Base-by-base conservation (phyloP, 2,113 vertebrate genomes). In the Protobothrops mucrosquamatus region DNA sequence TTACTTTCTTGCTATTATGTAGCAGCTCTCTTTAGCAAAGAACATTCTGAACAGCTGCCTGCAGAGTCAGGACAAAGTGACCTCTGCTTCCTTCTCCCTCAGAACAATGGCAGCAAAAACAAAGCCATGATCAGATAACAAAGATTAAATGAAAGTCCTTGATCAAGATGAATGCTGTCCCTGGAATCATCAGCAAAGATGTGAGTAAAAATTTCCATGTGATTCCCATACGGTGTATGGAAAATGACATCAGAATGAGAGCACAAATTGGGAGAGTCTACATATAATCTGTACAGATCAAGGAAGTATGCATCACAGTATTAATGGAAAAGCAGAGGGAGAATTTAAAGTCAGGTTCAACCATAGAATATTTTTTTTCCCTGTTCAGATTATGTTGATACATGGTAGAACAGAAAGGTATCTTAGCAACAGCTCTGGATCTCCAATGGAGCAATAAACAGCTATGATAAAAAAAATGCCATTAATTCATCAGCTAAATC, bases 201-300 rank as follows among this genome's bases (percentile, higher is more conserved):
- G 92, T 51, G 74, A 93, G 95, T 97, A 92, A 96, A 95, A 91
- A 97, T 97, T 98, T 97, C 97, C 97, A 94, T n/a, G 90, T 92
- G 89, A 14, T 81, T 95, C 89, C 97, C 95, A 96, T 89, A 95
- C 92, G 3, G 97, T 97, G 96, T 96, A 94, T 91, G 96, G 96
- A 94, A 96, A 93, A 54, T 97, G 96, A 97, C 91, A 87, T 96
- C 92, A 95, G n/a, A 52, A 87, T 11, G 9, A 39, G n/a, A 22
- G n/a, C 2, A 14, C 15, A 34, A 48, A 86, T 48, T 87, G 85
- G 48, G 85, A 51, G 10, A 2, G 24, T 24, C 12, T 26, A 51
- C 18, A 22, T 57, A 6, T 57, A 56, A 23, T 57, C 54, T 23
- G 6, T 12, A 43, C 29, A 10, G n/a, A 89, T 56, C 54, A 89